Conservation (phyloP, 2,113 vertebrate species). For the Sisor rabdophorus region DNA sequence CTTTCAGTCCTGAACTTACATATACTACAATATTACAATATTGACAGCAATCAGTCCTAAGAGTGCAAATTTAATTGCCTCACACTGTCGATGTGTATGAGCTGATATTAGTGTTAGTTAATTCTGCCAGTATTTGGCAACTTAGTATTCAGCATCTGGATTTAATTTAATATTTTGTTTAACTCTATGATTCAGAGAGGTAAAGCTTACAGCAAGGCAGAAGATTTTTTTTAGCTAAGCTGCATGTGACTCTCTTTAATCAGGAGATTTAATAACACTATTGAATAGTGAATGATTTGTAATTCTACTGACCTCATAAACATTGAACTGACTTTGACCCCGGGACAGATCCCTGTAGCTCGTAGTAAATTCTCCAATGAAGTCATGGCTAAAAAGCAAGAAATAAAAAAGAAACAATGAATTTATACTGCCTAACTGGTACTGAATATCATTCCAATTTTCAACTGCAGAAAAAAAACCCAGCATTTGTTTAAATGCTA, state of each 20-base stretch:
- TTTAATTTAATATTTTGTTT: not conserved
- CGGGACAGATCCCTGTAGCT: slow-evolving; percentile 88
- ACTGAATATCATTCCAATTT: not conserved
- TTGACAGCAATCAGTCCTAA: no score
- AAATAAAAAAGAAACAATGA: slow-evolving; percentile 14
- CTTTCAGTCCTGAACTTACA: not conserved
- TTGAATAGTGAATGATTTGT: not conserved
- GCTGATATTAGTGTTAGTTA: not conserved
- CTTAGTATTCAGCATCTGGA: not conserved
- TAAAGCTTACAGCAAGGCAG: not conserved
- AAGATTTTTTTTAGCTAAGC: not conserved
- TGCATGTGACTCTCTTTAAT: slow-evolving; percentile 3
- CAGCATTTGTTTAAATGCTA: not conserved
- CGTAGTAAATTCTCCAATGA: slow-evolving; percentile 93
- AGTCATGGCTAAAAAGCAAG: slow-evolving; percentile 79
- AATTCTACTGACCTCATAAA: slow-evolving; percentile 79
- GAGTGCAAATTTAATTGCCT: no score
- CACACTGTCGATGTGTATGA: not conserved
- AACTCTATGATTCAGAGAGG: not conserved
- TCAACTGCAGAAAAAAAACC: not conserved
- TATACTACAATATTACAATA: not conserved
- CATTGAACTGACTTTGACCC: slow-evolving; percentile 82
- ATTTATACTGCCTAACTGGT: not conserved
- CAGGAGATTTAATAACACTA: not conserved
- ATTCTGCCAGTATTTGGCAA: not conserved